Conservation (phyloP, 1,140 invertebrate genomes). For the Drosophila arawakana region DNA sequence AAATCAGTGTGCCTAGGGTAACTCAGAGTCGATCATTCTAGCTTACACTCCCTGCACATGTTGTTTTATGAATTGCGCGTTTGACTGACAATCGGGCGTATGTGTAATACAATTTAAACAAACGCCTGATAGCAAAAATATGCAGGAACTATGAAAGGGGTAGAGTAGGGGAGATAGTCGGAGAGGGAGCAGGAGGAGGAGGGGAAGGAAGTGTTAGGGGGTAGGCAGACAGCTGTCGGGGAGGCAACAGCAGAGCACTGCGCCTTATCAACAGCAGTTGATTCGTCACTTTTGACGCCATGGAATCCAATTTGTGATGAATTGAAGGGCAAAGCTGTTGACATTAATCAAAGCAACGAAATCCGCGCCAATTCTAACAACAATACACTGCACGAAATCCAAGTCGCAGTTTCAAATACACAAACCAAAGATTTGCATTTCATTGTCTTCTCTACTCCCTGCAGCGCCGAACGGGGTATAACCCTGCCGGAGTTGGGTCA, state of each 20-base stretch:
- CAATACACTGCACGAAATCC: slow-evolving; percentile 7
- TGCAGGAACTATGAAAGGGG: neutral
- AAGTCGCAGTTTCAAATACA: neutral
- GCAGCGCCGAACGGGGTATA: slow-evolving; percentile 89
- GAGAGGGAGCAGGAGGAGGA: neutral
- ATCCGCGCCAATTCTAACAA: slow-evolving; percentile 6
- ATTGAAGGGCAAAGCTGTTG: slow-evolving; percentile 34
- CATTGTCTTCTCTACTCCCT: neutral
- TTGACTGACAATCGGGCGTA: slow-evolving; percentile 47
- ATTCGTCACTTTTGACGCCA: slow-evolving; percentile 49
- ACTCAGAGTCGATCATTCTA: slow-evolving; percentile 26
- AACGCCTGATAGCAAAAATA: neutral
- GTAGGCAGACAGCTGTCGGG: slow-evolving; percentile 8
- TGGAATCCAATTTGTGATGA: slow-evolving; percentile 21
- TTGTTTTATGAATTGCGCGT: slow-evolving; percentile 26
- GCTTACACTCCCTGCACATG: neutral
- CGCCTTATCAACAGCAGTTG: slow-evolving; percentile 15
- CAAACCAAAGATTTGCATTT: no score
- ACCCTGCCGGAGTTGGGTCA: slow-evolving; percentile 93
- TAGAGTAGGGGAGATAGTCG: neutral
- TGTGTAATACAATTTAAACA: slow-evolving; percentile 9
- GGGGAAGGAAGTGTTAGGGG: no score
- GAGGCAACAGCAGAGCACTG: slow-evolving; percentile 13
- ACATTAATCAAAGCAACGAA: slow-evolving; percentile 3
- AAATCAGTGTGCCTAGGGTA: neutral